Evolutionary conservation across 2,888 invertebrate species (phyloP).

Genomic region (Erynnis tages): DNA sequence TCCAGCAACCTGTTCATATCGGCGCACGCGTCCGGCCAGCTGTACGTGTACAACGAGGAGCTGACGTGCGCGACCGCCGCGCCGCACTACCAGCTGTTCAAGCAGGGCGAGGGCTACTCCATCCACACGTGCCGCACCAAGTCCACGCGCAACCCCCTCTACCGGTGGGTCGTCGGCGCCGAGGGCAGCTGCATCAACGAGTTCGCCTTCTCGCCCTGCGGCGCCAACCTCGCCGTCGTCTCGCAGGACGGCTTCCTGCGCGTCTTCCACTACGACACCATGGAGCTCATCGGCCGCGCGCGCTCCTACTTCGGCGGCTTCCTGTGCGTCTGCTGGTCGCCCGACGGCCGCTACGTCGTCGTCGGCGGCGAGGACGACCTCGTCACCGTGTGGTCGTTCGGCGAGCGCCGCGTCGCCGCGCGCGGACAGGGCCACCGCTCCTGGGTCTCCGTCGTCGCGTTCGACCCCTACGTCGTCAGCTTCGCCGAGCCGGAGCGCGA

Average conservation of each 20-base stretch:
- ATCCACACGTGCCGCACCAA: constrained; percentile 98
- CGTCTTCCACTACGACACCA: constrained; percentile 98
- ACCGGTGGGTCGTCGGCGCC: constrained; percentile 91
- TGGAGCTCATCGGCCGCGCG: constrained; percentile 96
- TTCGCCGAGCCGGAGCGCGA: constrained; percentile 85
- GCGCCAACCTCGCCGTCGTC: constrained; percentile 94
- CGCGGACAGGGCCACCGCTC: constrained; percentile 98
- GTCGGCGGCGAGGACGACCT: constrained; percentile 99
- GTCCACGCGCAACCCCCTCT: constrained; percentile 96
- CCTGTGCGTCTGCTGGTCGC: constrained; percentile 98
- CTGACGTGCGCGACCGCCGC: constrained; percentile 93
- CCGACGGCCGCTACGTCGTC: constrained; percentile 96
- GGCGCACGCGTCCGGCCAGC: constrained; percentile 96
- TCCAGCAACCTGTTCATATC: constrained; percentile 96
- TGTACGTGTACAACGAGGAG: constrained; percentile 99
- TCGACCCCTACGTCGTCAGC: constrained; percentile 92
- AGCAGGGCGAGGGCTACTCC: constrained; percentile 95
- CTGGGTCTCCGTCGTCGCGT: constrained; percentile 98
- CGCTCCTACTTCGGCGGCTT: constrained; percentile 99
- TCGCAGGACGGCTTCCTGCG: constrained; percentile 97
- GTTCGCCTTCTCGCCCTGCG: constrained; percentile 98
- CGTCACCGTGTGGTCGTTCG: constrained; percentile 97
- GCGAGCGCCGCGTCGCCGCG: constrained; percentile 96
- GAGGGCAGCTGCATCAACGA: constrained; percentile 95
- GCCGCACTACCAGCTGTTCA: constrained; percentile 97